Evolutionary conservation across 2,888 invertebrate genomes (phyloP), one percentile per base, ranked within the genome.

Genomic region (Athetis lepigone): DNA sequence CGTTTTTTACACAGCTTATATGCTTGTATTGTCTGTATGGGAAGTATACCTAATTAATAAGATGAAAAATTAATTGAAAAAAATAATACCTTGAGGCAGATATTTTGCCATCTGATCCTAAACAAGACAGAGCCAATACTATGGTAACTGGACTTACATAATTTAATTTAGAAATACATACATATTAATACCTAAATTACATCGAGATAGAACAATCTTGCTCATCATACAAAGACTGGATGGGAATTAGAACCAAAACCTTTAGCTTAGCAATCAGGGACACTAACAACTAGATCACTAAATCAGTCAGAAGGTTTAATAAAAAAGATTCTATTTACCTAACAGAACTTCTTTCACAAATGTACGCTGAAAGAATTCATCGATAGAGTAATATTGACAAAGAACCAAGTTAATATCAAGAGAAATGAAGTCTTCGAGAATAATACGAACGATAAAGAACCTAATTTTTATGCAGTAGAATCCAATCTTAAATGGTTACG

Each of bases 401-500:
- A 19, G 7, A 23, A 21, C 5, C 5, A 19, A 19, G 18, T 11
- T 6, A 29, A 8, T 42, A 29, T 25, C 13, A 39, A 33, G 36
- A 45, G 21, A 27, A 42, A 62, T 36, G 16, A 21, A 27, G 11
- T 37, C 23, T 23, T n/a, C 0, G 1, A 27, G 21, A 62, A 18
- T 23, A 27, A 29, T 8, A 42, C n/a, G 9, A 6, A 33, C 3
- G 13, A 19, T 21, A 18, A 39, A 16, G 16, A 37, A 29, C 1
- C 2, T 2, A 19, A 27, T 62, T 54, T 39, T n/a, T 25, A 37
- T 47, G 27, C 40, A 39, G 7, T 19, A 8, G 2, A 37, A 33
- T 25, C n/a, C 9, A 23, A 50, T 19, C n/a, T 55, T 49, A 9
- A 49, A 49, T 25, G 1, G 16, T 49, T 47, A 49, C 51, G 29